Conservation (phyloP, 2,113 vertebrate species). For the Toxotes chatareus region DNA sequence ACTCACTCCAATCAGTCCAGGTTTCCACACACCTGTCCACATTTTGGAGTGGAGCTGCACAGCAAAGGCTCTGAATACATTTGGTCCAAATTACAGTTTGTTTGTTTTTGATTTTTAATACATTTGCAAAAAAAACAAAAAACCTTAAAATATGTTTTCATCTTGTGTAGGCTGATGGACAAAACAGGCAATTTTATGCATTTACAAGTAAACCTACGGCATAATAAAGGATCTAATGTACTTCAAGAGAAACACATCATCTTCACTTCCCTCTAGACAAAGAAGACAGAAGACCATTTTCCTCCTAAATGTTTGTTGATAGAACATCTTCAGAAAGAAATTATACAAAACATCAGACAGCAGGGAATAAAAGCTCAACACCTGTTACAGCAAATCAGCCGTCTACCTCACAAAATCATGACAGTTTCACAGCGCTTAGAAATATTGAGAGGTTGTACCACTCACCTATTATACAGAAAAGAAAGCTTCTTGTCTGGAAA, state of each 20-base stretch:
- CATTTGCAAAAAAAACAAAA: too few species aligned
- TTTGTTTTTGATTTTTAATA: too few species aligned
- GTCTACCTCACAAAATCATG: neutral
- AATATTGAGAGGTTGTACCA: neutral
- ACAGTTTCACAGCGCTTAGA: slow-evolving; percentile 6
- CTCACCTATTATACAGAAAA: slow-evolving; percentile 8
- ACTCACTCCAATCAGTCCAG: too few species aligned
- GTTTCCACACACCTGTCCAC: too few species aligned
- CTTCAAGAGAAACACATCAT: neutral
- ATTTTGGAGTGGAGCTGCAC: neutral
- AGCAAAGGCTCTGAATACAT: neutral
- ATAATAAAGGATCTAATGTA: too few species aligned
- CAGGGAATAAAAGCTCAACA: slow-evolving; percentile 28
- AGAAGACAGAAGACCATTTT: neutral
- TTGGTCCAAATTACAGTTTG: too few species aligned
- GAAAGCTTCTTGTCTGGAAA: slow-evolving; percentile 9
- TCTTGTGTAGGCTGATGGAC: neutral
- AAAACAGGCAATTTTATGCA: too few species aligned
- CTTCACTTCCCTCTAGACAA: neutral
- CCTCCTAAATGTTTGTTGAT: slow-evolving; percentile 61
- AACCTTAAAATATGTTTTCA: neutral
- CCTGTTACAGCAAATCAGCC: neutral
- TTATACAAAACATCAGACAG: slow-evolving; percentile 59
- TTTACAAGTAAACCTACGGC: too few species aligned
- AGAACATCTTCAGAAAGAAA: slow-evolving; percentile 66